phyloP scores from a whole-genome alignment of 1,140 invertebrate species.

The Bombus confusus region DNA sequence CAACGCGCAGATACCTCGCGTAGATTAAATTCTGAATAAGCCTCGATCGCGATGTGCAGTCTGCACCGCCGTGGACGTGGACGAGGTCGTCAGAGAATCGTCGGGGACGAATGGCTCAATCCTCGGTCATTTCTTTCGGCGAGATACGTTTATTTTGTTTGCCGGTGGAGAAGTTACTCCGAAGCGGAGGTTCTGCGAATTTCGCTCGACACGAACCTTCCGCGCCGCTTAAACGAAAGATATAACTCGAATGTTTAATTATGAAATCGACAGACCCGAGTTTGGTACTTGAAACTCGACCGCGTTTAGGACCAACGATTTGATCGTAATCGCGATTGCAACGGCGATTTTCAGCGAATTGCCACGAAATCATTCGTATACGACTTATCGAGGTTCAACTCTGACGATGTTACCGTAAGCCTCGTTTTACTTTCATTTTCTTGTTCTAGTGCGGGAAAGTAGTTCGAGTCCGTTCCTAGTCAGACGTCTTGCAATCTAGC shows the following conservation, averaged over 20 bases:
- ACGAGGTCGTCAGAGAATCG: not conserved
- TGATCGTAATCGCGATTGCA: too few relatives aligned
- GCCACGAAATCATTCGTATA: too few relatives aligned
- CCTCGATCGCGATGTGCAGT: slow-evolving; percentile 5
- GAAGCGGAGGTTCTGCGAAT: not conserved
- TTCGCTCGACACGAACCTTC: not conserved
- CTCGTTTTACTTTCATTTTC: not conserved
- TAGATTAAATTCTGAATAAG: slow-evolving; percentile 46
- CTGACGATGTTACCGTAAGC: too few relatives aligned
- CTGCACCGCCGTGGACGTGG: slow-evolving; percentile 6
- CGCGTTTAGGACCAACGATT: too few relatives aligned
- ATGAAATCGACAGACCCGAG: too few relatives aligned
- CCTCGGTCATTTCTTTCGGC: not conserved
- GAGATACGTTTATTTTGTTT: not conserved
- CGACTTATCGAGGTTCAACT: too few relatives aligned
- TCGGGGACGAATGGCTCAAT: slow-evolving; percentile 24
- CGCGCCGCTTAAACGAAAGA: too few relatives aligned
- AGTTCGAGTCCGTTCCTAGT: slow-evolving; percentile 52
- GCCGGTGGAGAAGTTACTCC: not conserved
- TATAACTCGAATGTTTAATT: too few relatives aligned
- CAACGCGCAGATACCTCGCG: slow-evolving; percentile 28
- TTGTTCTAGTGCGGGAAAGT: slow-evolving; percentile 35
- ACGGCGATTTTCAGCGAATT: too few relatives aligned
- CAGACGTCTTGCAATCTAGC: slow-evolving; percentile 29
- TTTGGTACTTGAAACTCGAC: too few relatives aligned